A percentile compares a stretch with the other conserved stretches of the same genome.
phyloP scores from a whole-genome alignment of 2,113 vertebrate species.

The Myocastor coypus region DNA sequence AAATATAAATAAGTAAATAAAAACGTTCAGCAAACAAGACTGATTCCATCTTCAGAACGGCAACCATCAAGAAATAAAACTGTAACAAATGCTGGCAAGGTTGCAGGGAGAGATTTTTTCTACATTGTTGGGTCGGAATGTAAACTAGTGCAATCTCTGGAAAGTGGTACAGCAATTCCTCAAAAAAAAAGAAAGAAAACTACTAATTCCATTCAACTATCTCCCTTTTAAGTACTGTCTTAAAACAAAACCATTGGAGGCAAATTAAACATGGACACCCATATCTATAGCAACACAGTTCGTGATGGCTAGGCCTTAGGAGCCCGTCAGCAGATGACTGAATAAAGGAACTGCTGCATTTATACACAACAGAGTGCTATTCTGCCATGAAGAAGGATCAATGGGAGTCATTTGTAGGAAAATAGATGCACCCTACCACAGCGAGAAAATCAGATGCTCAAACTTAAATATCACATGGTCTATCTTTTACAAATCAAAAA shows the following conservation, averaged over 20 bases:
- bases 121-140: not conserved
- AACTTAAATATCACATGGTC: not conserved
- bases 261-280: not conserved
- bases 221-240: not conserved
- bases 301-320: not conserved
- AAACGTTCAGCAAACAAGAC: not conserved
- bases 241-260: not conserved
- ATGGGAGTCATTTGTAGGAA: not conserved
- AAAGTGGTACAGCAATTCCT: not conserved
- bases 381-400: not conserved
- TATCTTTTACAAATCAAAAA: not conserved
- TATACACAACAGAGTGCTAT: not conserved
- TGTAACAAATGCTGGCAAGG: not conserved
- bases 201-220: not conserved
- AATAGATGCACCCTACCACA: not conserved
- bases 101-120: not conserved
- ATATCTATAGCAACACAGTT: not conserved
- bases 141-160: not conserved
- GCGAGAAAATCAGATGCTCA: not conserved
- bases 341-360: not conserved
- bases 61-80: not conserved
- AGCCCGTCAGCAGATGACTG: not conserved
- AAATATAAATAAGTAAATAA: not conserved
- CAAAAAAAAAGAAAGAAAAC: not conserved
- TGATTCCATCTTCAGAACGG: not conserved